A percentile compares a stretch with the other conserved stretches of the same genome.
Conservation (phyloP, 2,888 invertebrate genomes). For the Dermolepida albohirtum region DNA sequence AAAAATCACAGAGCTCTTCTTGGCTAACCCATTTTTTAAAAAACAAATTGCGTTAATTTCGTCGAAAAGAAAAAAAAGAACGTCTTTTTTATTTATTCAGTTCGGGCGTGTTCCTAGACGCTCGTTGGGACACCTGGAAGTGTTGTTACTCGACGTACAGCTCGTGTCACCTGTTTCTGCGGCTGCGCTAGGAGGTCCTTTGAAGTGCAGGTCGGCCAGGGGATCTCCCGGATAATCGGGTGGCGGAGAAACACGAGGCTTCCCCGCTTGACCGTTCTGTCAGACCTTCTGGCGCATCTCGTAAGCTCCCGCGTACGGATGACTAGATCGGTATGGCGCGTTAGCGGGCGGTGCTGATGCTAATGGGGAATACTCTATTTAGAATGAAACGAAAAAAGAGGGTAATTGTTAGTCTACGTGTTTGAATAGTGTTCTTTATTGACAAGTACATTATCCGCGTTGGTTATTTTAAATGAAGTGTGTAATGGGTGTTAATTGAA, state of each 20-base stretch:
- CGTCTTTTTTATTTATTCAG: background rate
- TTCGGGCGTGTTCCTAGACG: constrained; percentile 3
- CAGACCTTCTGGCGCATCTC: constrained; percentile 84
- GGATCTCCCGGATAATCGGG: constrained; percentile 64
- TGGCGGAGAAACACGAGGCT: constrained; percentile 61
- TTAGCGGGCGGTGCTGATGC: constrained; percentile 64
- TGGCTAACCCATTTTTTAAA: constrained; percentile 30
- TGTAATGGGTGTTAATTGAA: background rate
- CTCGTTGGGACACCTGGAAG: background rate
- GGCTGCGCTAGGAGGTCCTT: constrained; percentile 51
- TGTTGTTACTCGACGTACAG: constrained; percentile 30
- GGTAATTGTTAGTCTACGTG: constrained; percentile 35
- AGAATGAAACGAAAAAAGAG: constrained; percentile 29
- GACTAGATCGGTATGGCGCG: constrained; percentile 62
- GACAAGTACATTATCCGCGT: background rate
- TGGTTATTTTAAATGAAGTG: background rate
- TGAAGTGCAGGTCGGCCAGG: constrained; percentile 57
- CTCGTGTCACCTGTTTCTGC: background rate
- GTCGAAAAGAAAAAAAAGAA: constrained; percentile 11
- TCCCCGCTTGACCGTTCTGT: constrained; percentile 63
- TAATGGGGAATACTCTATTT: constrained; percentile 62
- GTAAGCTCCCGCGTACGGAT: constrained; percentile 78
- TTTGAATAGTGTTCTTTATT: background rate
- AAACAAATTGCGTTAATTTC: background rate
- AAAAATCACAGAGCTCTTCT: constrained; percentile 59